These are phyloP conservation scores for Sturnira hondurensis DNA, from an alignment of 2,113 vertebrate genomes.

Conservation along the genomic window DNA sequence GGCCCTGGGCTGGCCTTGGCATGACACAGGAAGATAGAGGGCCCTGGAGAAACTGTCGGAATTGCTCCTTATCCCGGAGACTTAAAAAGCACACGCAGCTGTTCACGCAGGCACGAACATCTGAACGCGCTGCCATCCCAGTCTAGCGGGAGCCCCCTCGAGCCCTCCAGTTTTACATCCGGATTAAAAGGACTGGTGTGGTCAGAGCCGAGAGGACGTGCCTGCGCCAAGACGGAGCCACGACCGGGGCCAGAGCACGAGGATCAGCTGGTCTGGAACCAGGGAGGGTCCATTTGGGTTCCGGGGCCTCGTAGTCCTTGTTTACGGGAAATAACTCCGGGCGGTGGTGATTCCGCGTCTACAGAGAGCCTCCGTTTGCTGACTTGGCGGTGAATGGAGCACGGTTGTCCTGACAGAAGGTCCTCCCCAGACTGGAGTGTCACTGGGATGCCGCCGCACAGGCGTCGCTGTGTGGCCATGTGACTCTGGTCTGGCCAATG, in stretches of 20 bases:
- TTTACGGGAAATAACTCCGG: no score
- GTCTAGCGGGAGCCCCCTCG: no score
- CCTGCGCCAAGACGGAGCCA: fast-evolving
- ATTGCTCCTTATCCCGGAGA: no score
- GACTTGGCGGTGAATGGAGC: background rate
- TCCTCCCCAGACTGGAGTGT: background rate
- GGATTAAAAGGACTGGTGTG: background rate
- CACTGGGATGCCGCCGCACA: background rate
- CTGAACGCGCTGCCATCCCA: fast-evolving
- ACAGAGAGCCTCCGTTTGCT: background rate
- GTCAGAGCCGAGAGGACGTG: background rate
- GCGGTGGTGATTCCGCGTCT: background rate
- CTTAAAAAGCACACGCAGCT: fast-evolving
- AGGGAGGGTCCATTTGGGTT: background rate
- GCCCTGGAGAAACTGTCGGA: no score
- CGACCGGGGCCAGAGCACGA: fast-evolving
- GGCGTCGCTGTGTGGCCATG: fast-evolving
- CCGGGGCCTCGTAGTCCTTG: background rate
- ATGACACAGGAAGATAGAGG: no score
- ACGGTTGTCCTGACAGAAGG: background rate
- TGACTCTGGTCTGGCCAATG: fast-evolving
- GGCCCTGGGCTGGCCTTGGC: no score
- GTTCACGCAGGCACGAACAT: no score
- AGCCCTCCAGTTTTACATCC: background rate
- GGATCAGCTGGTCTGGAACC: background rate